Percentiles rank a stretch among this genome's conserved stretches.
phyloP scores from a whole-genome alignment of 1,140 invertebrate genomes.

The Lethocerus indicus region DNA sequence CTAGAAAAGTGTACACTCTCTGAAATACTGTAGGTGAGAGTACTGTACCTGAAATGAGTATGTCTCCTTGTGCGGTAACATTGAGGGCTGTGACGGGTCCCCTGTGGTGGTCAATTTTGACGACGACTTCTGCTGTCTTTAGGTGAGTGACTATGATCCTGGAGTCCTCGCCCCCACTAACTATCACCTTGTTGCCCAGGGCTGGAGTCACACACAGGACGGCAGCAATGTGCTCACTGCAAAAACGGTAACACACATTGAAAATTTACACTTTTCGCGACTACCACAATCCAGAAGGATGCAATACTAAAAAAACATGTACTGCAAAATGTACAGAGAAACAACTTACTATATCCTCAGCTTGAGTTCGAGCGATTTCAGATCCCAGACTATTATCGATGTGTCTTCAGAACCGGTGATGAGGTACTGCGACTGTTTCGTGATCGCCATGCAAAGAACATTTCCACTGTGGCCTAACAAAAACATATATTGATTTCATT shows the following conservation, averaged over 20 bases:
- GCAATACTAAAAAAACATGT: no score
- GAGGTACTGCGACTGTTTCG: conserved; percentile 53
- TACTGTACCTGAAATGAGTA: conserved; percentile 57
- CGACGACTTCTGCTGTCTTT: conserved; percentile 50
- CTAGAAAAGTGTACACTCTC: no score
- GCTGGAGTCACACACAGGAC: conserved; percentile 58
- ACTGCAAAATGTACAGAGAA: no score
- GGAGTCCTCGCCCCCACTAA: conserved; percentile 70
- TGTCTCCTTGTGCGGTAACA: conserved; percentile 54
- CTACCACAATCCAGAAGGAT: no score
- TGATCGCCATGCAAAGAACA: conserved; percentile 62
- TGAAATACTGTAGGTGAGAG: no score
- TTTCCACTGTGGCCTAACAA: conserved; percentile 53
- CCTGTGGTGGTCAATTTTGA: conserved; percentile 69
- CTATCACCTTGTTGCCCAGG: conserved; percentile 52
- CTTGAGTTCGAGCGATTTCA: conserved; percentile 48
- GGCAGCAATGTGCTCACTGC: conserved; percentile 55
- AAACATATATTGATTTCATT: conserved; percentile 1
- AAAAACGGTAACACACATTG: no score
- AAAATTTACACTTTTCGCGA: no score
- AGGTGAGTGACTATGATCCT: conserved; percentile 61
- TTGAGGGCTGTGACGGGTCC: conserved; percentile 59
- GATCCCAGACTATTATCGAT: conserved; percentile 67
- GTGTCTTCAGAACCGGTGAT: conserved; percentile 70
- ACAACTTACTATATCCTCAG: conserved; percentile 53